A percentile compares a stretch with the other conserved stretches of the same genome.
Conservation (phyloP, 2,797 vertebrate species). For the Eulemur coronatus region DNA sequence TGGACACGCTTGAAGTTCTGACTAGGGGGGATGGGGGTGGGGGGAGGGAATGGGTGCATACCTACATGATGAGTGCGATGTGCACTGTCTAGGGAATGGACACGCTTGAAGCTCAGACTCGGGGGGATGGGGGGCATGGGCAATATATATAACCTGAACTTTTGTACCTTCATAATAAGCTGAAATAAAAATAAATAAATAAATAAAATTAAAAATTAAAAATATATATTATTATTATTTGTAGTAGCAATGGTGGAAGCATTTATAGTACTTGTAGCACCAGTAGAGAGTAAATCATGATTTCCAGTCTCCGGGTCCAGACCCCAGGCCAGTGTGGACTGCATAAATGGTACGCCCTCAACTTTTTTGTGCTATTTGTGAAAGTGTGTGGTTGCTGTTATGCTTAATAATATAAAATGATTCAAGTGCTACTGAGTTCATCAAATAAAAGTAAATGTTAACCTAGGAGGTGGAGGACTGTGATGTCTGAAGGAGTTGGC, state of each 20-base stretch:
- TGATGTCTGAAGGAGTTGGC: background rate
- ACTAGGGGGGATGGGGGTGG: no score
- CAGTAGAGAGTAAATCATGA: background rate
- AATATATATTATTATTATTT: background rate
- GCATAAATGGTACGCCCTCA: background rate
- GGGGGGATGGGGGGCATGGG: no score
- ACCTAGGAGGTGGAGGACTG: background rate
- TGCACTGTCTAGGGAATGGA: no score
- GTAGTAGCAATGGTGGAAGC: background rate
- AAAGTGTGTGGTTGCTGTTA: background rate
- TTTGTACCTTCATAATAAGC: no score
- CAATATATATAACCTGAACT: no score
- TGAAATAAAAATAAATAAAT: no score
- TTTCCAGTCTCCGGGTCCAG: background rate
- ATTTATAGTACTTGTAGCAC: background rate
- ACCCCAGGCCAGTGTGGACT: background rate
- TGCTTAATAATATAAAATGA: background rate
- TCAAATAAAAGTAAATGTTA: background rate
- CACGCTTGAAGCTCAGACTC: no score
- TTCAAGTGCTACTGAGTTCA: background rate
- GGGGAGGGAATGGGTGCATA: no score
- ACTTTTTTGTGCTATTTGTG: background rate
- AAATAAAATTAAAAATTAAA: no score
- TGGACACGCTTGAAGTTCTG: no score
- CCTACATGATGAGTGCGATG: no score